Conservation (phyloP, 2,888 invertebrate species). For the Synanthedon formicaeformis region DNA sequence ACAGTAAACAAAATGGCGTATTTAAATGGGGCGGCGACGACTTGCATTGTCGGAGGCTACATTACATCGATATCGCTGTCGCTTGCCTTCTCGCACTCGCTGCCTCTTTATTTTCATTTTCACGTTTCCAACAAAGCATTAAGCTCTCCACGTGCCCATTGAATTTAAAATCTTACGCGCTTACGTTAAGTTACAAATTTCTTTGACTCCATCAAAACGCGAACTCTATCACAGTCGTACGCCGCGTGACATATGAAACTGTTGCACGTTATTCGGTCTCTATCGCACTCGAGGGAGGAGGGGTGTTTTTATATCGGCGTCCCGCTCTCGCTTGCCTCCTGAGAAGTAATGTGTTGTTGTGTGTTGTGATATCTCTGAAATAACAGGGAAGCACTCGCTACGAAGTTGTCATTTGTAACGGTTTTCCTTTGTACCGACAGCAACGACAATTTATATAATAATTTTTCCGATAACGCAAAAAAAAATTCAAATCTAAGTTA, state of each 20-base stretch:
- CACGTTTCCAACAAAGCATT: constrained; percentile 25
- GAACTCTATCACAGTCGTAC: constrained; percentile 23
- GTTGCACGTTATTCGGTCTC: constrained; percentile 49
- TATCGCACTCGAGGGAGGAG: constrained; percentile 28
- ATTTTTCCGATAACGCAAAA: no score
- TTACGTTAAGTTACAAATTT: constrained; percentile 17
- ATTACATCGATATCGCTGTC: constrained; percentile 14
- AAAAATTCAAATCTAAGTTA: no score
- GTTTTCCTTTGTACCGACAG: constrained; percentile 47
- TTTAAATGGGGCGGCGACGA: constrained; percentile 67
- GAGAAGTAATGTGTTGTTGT: constrained; percentile 70
- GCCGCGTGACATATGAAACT: constrained; percentile 44
- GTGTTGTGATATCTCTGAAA: constrained; percentile 72
- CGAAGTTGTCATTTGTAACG: constrained; percentile 71
- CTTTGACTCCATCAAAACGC: constrained; percentile 3
- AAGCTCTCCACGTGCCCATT: constrained; percentile 10
- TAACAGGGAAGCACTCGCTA: constrained; percentile 71
- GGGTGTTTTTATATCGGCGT: constrained; percentile 47
- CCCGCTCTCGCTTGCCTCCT: constrained; percentile 49
- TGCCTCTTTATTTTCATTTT: constrained; percentile 49
- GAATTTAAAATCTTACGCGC: constrained; percentile 16
- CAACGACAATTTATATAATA: constrained; percentile 12
- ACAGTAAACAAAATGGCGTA: constrained; percentile 70
- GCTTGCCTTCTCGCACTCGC: constrained; percentile 44
- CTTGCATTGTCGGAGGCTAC: constrained; percentile 42